Conservation (phyloP, 2,113 vertebrate genomes). For the Caretta caretta region DNA sequence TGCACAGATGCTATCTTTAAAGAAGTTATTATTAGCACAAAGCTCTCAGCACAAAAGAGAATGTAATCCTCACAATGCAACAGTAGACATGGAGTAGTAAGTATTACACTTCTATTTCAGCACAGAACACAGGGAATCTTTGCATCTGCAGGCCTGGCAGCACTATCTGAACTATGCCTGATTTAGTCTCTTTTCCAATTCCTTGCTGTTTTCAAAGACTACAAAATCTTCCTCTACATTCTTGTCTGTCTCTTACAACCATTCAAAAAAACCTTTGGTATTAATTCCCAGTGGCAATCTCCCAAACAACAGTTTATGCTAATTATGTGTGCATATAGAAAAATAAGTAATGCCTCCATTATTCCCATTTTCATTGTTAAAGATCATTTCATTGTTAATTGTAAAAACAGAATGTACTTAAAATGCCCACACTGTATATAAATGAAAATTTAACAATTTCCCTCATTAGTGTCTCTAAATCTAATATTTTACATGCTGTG, state of each 20-base stretch:
- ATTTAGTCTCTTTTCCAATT: not conserved
- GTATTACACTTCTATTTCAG: not conserved
- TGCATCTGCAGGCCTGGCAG: not conserved
- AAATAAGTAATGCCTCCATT: constrained; percentile 9
- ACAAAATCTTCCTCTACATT: not conserved
- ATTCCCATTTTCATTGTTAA: not conserved
- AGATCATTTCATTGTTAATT: not conserved
- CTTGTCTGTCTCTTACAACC: not conserved
- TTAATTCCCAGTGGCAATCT: constrained; percentile 6
- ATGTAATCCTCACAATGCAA: not conserved
- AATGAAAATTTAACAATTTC: not conserved
- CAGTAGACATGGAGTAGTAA: not conserved
- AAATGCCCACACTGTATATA: not conserved
- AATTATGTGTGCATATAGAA: not conserved
- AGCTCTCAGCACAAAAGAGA: not conserved
- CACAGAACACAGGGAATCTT: not conserved
- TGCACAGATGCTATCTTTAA: not conserved
- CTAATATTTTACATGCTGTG: not conserved
- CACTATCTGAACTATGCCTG: not conserved
- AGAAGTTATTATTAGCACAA: not conserved
- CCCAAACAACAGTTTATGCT: not conserved
- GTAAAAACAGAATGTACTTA: not conserved
- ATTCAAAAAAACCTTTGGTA: not conserved
- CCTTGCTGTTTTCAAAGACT: not conserved
- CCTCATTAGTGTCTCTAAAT: constrained; percentile 12